A percentile compares a stretch with the other conserved stretches of the same genome.
phyloP scores from a whole-genome alignment of 2,113 vertebrate genomes.

The Chionodraco myersi region DNA sequence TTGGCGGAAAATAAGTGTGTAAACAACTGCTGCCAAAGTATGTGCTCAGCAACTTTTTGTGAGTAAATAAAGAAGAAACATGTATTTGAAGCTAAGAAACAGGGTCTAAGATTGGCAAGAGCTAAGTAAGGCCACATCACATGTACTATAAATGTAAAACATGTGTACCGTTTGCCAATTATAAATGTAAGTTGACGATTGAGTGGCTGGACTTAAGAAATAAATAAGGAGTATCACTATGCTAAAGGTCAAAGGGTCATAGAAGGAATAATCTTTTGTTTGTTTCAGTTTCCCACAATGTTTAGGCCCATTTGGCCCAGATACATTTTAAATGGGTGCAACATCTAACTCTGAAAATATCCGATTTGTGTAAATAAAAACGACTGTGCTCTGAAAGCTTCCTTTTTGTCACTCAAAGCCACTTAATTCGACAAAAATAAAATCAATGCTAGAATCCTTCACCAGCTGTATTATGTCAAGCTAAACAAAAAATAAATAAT shows the following conservation, averaged over 20 bases:
- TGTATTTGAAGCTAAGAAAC: background rate
- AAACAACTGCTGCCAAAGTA: conserved; percentile 20
- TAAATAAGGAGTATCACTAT: background rate
- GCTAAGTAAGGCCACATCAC: background rate
- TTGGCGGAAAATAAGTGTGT: conserved; percentile 34
- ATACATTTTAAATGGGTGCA: background rate
- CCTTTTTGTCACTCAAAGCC: background rate
- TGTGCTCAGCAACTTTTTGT: conserved; percentile 35
- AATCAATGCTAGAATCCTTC: background rate
- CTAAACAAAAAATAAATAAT: background rate
- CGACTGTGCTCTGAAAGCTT: too few relatives aligned
- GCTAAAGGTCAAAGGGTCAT: background rate
- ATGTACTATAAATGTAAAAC: background rate
- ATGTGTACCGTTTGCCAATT: too few relatives aligned
- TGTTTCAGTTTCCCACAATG: background rate
- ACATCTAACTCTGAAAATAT: background rate
- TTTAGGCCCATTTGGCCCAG: background rate
- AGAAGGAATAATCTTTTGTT: background rate
- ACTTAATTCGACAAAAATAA: background rate
- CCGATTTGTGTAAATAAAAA: too few relatives aligned
- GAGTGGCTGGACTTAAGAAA: too few relatives aligned
- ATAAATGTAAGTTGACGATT: too few relatives aligned
- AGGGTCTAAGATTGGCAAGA: background rate
- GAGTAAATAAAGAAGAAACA: conserved; percentile 25
- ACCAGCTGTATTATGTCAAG: background rate